These are phyloP conservation scores for Diabrotica balteata DNA, from an alignment of 2,888 invertebrate species.

Conservation along the genomic window DNA sequence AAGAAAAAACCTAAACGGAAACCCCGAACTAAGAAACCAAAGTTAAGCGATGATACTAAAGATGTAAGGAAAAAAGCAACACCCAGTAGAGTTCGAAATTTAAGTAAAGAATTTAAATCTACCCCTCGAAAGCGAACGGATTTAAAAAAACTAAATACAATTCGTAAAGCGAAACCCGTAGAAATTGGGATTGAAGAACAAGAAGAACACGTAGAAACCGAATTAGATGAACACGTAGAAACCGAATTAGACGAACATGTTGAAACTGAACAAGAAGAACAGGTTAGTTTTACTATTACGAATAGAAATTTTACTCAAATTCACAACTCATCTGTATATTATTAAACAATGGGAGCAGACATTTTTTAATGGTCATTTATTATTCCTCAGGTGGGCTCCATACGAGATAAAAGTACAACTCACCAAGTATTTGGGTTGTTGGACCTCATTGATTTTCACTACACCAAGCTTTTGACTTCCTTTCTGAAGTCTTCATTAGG, in stretches of 20 bases:
- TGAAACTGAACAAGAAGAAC: conserved; percentile 27
- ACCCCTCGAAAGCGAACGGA: conserved; percentile 35
- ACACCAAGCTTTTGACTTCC: too few relatives aligned
- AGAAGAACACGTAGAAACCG: conserved; percentile 5
- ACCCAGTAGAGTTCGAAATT: conserved; percentile 20
- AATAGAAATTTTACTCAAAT: too few relatives aligned
- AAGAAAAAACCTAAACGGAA: conserved; percentile 44
- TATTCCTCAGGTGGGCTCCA: too few relatives aligned
- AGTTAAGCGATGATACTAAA: conserved; percentile 15
- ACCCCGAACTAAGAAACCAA: conserved; percentile 36
- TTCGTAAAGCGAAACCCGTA: conserved; percentile 25
- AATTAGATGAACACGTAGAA: conserved; percentile 23
- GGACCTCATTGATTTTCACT: too few relatives aligned
- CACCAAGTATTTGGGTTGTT: too few relatives aligned
- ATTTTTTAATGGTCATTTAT: too few relatives aligned
- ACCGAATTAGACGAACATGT: conserved; percentile 25
- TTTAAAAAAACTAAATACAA: conserved; percentile 29
- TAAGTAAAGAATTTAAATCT: conserved; percentile 37
- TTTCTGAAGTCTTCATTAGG: too few relatives aligned
- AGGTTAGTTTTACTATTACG: neutral
- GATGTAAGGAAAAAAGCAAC: conserved; percentile 19
- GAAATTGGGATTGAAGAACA: conserved; percentile 8
- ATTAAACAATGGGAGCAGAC: too few relatives aligned
- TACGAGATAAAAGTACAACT: too few relatives aligned
- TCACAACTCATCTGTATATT: too few relatives aligned